Base-by-base conservation (phyloP, 2,113 vertebrate genomes). In the Choloepus hoffmanni region DNA sequence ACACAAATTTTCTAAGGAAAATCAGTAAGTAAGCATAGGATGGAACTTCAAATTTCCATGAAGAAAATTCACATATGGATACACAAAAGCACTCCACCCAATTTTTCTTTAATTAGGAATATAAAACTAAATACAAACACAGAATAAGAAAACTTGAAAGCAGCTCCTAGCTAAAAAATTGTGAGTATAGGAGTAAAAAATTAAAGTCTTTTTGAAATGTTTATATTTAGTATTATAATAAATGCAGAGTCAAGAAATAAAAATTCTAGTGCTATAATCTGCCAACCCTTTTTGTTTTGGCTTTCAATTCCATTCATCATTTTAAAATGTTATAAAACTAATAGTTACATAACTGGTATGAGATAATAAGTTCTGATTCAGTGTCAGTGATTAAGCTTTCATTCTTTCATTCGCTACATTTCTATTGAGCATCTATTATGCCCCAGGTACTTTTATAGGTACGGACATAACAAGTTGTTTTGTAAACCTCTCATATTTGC, bases 211-310 rank as follows among this genome's bases (percentile, higher is more conserved):
- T 53, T 83, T 89, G 68, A 83, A 83, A 82, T 89, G 28, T 58
- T 84, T 58, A 7, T 83, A 28, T n/a, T 83, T 60, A 48, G 28
- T 83, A 28, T 74, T 67, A 73, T 79, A 65, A 58, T 36, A 67
- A 73, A 50, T 95, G 9, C 65, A 58, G 55, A 86, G 28, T 92
- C 30, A 92, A 48, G 55, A 67, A 63, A 81, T 89, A 79, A 78
- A 65, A 79, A 33, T 73, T 79, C 43, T 55, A 65, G 8, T 65
- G 15, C 16, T 81, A 58, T 76, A 67, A 48, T 48, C 12, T 24
- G 6, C n/a, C 12, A 63, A 74, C 81, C 74, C 36, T 90, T 9
- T 40, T 78, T 50, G n/a, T 63, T 67, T 58, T 36, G 48, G 48
- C 30, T 82, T 95, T 60, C 26, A 72, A 30, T 73, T 67, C 8